Evolutionary conservation across 2,888 invertebrate genomes (phyloP).

Genomic region (Mesorhabditis spiculigera): DNA sequence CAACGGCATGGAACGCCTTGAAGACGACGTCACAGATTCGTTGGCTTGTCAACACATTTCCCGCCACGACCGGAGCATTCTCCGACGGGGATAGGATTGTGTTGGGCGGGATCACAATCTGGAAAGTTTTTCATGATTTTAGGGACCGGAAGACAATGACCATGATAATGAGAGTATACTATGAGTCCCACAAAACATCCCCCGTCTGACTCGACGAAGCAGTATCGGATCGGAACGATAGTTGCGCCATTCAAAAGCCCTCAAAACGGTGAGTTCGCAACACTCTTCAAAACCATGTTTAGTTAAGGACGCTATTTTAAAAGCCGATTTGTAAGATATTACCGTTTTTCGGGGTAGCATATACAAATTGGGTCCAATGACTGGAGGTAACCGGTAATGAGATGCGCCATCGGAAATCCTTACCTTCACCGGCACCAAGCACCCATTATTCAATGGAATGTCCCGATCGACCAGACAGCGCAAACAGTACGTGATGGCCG

Average conservation of each 20-base stretch:
- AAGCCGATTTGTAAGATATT: neutral
- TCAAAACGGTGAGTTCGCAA: too few relatives aligned
- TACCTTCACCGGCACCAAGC: slow-evolving; percentile 76
- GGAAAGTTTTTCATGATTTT: slow-evolving; percentile 5
- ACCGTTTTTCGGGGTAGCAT: neutral
- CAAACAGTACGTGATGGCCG: slow-evolving; percentile 93
- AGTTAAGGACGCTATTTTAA: neutral
- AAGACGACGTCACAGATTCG: slow-evolving; percentile 93
- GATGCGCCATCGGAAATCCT: neutral
- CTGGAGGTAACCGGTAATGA: too few relatives aligned
- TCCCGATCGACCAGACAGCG: slow-evolving; percentile 95
- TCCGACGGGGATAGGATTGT: slow-evolving; percentile 86
- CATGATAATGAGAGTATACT: too few relatives aligned
- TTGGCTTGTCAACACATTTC: slow-evolving; percentile 95
- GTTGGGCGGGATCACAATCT: slow-evolving; percentile 66
- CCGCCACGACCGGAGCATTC: slow-evolving; percentile 92
- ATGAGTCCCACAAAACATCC: too few relatives aligned
- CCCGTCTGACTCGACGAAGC: too few relatives aligned
- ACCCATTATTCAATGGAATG: slow-evolving; percentile 93
- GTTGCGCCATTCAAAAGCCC: too few relatives aligned
- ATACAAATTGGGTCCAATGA: neutral
- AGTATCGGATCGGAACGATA: too few relatives aligned
- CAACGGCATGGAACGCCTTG: slow-evolving; percentile 74
- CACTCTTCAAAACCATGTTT: too few relatives aligned
- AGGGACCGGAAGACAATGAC: too few relatives aligned